phyloP scores from a whole-genome alignment of 2,888 invertebrate species.

The Pseudolycoriella hygida region DNA sequence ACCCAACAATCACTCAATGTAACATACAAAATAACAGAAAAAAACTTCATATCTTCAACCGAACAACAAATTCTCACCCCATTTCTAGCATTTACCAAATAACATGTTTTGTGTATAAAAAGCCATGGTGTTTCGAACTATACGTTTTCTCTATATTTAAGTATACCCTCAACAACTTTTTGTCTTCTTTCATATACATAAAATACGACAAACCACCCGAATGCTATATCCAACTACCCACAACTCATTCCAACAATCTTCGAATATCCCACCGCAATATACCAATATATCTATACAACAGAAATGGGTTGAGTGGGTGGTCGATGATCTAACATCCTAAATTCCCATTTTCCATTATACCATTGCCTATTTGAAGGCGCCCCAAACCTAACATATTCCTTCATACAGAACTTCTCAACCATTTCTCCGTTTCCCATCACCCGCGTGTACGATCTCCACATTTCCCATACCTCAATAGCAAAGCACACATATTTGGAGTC shows the following conservation, averaged over 20 bases:
- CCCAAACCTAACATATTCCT: neutral
- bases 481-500: neutral
- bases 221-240: neutral
- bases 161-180: conserved; percentile 1
- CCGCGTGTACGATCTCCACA: too few species aligned
- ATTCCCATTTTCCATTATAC: neutral
- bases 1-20: too few species aligned
- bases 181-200: neutral
- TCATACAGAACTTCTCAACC: neutral
- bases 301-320: neutral
- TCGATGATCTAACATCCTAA: neutral
- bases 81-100: neutral
- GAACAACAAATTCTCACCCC: conserved; percentile 1
- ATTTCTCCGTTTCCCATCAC: neutral
- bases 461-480: too few species aligned
- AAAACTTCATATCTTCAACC: neutral
- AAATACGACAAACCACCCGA: too few species aligned
- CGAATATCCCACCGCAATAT: too few species aligned
- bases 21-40: neutral
- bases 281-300: neutral
- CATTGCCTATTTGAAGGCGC: too few species aligned
- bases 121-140: neutral
- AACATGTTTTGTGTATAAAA: too few species aligned
- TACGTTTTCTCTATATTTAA: neutral
- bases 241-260: neutral